phyloP scores from a whole-genome alignment of 2,113 vertebrate genomes.

The Narcine bancroftii region DNA sequence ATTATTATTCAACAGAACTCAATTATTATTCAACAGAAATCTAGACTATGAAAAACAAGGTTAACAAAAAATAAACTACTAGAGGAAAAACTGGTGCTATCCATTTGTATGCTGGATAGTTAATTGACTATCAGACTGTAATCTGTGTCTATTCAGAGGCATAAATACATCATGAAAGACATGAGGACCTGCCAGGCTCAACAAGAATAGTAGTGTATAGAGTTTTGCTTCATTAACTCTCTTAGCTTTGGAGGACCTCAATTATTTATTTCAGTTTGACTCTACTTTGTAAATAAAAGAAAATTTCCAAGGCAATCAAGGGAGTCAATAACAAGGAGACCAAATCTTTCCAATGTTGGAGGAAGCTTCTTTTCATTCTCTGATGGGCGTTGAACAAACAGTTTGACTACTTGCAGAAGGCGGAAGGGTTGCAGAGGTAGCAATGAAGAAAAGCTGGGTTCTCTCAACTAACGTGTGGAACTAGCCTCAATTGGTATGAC shows the following conservation, averaged over 20 bases:
- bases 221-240: background rate
- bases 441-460: no score
- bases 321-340: no score
- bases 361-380: no score
- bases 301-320: no score
- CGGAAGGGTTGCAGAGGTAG: no score
- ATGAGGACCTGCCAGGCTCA: background rate
- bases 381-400: no score
- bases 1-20: background rate
- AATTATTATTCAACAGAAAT: background rate
- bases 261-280: background rate
- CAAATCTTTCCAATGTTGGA: no score
- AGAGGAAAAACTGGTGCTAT: background rate
- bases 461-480: no score
- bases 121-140: background rate
- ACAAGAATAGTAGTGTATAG: background rate
- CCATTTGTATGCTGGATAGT: background rate
- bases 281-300: background rate
- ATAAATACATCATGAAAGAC: background rate
- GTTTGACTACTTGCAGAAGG: no score
- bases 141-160: background rate
- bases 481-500: no score
- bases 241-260: background rate
- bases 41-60: background rate
- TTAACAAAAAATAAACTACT: background rate